Conservation (phyloP, 2,797 vertebrate species). For the Trachurus trachurus region DNA sequence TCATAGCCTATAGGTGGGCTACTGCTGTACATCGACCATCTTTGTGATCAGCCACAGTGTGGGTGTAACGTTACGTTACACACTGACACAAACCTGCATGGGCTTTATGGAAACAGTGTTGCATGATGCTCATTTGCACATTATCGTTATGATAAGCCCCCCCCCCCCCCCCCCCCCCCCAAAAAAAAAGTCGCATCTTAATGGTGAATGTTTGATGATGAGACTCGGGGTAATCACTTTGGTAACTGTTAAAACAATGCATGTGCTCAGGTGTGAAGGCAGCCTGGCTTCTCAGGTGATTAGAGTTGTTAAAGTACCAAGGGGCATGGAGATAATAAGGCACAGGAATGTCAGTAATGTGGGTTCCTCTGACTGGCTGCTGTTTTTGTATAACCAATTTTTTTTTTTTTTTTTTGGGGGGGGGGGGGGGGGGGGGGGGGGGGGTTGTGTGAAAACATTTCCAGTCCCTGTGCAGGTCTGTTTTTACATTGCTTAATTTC, state of each 20-base stretch:
- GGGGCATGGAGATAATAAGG: constrained; percentile 72
- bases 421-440: no score
- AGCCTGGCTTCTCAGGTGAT: constrained; percentile 66
- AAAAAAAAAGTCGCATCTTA: background rate
- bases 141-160: background rate
- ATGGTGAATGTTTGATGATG: background rate
- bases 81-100: constrained; percentile 42
- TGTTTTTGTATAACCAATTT: constrained; percentile 36
- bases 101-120: constrained; percentile 2
- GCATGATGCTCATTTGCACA: constrained; percentile 18
- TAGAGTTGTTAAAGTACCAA: constrained; percentile 69
- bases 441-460: constrained; percentile 15
- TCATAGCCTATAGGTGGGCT: constrained; percentile 33
- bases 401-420: constrained; percentile 25
- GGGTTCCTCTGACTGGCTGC: constrained; percentile 38
- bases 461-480: background rate
- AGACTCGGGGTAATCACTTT: background rate
- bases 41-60: constrained; percentile 59
- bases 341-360: constrained; percentile 77
- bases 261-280: constrained; percentile 66
- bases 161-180: no score
- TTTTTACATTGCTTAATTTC: background rate
- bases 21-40: constrained; percentile 53
- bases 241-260: constrained; percentile 9
- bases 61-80: constrained; percentile 57